Evolutionary conservation across 1,140 invertebrate genomes (phyloP).

Genomic region (Meloidogyne floridensis): DNA sequence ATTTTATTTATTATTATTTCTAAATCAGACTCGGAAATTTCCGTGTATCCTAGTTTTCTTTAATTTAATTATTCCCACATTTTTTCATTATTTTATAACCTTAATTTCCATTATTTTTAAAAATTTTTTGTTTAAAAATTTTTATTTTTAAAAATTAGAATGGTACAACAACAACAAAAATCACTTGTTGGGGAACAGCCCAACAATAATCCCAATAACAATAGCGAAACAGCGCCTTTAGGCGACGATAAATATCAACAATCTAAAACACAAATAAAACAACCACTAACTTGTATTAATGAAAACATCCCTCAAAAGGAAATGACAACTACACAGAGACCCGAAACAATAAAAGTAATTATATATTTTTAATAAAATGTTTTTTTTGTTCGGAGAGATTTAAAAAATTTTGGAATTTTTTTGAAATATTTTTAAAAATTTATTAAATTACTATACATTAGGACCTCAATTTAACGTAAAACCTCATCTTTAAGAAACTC

Average conservation of each 20-base stretch:
- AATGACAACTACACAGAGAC: not conserved
- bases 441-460: no score
- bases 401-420: no score
- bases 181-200: not conserved
- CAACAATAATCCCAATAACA: not conserved
- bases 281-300: not conserved
- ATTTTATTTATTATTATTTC: no score
- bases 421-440: no score
- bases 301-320: not conserved
- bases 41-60: no score
- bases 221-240: not conserved
- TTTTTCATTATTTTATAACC: no score
- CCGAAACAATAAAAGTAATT: not conserved
- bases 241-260: not conserved
- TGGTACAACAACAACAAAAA: conserved; percentile 16
- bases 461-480: no score
- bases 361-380: not conserved
- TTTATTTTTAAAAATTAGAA: not conserved
- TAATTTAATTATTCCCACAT: no score
- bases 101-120: not conserved
- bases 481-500: no score
- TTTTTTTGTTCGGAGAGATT: no score
- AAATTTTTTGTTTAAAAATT: not conserved
- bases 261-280: not conserved
- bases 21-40: no score